Base-by-base conservation (phyloP, 2,113 vertebrate species). In the Motacilla alba region DNA sequence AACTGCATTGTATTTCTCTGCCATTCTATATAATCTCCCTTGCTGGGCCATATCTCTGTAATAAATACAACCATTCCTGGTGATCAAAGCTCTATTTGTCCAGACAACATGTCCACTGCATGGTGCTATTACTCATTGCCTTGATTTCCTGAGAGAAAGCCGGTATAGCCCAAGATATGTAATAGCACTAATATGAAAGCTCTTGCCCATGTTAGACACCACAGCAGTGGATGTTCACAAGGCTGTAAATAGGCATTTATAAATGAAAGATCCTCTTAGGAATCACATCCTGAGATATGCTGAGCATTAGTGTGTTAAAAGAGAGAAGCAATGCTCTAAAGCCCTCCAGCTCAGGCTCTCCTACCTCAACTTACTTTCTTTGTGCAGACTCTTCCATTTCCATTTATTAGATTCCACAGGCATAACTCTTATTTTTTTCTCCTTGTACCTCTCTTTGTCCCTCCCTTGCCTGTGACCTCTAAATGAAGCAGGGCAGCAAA, bases 401-500 rank as follows among this genome's bases (percentile, higher is more conserved):
- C 50, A 11, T 66, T 47, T 84, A 37, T 55, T 83, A 88, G 58
- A 37, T 74, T 72, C 35, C 63, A 70, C 27, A 74, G 62, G 11
- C 11, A n/a, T 75, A 78, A 35, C 35, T 74, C 31, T 89, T 89
- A 0, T 59, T 89, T 85, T 89, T 68, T 58, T 68, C 70, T 69
- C 55, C 31, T n/a, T 22, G 4, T 39, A 19, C 28, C 37, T 68
- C 35, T 81, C 50, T 74, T 87, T 15, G 15, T 62, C 24, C 13
- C 28, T 84, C 39, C 70, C 28, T 69, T 82, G 47, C 84, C 31
- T 62, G 67, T 79, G 92, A 81, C 60, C 50, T 64, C 62, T 59
- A 67, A 92, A 49, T 19, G n/a, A 96, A 93, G 63, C 43, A 92
- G 92, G 73, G 56, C 62, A 49, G 96, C 97, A 98, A 98, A 98